Base-by-base conservation (phyloP, 2,888 invertebrate genomes). In the Cryptocephalus moraei region DNA sequence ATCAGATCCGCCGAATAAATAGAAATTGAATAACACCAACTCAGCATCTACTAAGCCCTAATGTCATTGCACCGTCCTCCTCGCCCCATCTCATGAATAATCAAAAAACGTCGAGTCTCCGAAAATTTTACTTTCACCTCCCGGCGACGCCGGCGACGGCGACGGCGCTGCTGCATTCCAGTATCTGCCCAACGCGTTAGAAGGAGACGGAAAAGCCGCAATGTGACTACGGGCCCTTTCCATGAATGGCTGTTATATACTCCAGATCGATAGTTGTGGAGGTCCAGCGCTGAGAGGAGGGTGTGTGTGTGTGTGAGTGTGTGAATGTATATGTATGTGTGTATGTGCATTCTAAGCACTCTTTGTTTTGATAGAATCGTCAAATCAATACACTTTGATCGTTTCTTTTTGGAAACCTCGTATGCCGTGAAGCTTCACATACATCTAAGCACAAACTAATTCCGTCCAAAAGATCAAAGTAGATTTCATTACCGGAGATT, bases 211-310 rank as follows among this genome's bases (percentile, higher is more conserved):
- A 57, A 58, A 58, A 55, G 57, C 59, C 59, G 59, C 61, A 57
- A 56, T 61, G 57, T 58, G 58, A 61, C 61, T 60, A 59, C 53
- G 51, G 54, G n/a, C 36, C 6, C 36, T 36, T 56, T 61, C 59
- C 60, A 61, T 63, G 62, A 64, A 64, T 61, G 62, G 62, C 62
- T 60, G 58, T 58, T 59, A 60, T 36, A 12, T 55, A 59, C 59
- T 60, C 58, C 60, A 58, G 62, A 64, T 64, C 64, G 62, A 64
- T 64, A 64, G 62, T 22, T 22, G 22, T 53, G 53, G 57, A 58
- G 57, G 62, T 57, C 62, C 62, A 59, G 60, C 55, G 48, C 39
- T 55, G 49, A 50, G 54, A 54, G 51, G 55, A 36, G 36, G 12
- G 12, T 12, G 36, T 11, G 12, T 11, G 11, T 4, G n/a, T n/a